Evolutionary conservation across 2,113 vertebrate species (phyloP).

Genomic region (zebrafish (Danio rerio)): DNA sequence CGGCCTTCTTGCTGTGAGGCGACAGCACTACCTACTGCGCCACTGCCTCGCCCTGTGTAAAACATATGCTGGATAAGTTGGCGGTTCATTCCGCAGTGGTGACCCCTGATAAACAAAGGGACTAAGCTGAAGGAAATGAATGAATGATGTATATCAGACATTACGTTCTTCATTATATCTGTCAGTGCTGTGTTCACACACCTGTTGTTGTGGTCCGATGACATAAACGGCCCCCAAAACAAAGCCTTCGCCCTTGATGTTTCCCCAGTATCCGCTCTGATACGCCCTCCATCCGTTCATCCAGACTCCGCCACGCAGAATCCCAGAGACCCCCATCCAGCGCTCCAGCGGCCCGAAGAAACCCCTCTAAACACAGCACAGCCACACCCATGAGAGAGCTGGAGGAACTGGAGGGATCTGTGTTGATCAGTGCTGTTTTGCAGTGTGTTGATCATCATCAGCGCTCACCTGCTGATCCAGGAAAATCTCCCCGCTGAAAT

Average conservation of each 20-base stretch:
- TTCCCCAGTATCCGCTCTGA: constrained; percentile 79
- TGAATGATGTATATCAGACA: too few relatives aligned
- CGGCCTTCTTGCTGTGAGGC: too few relatives aligned
- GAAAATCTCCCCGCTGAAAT: constrained; percentile 91
- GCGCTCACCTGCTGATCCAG: constrained; percentile 86
- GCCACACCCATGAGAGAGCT: background rate
- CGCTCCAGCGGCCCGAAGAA: constrained; percentile 82
- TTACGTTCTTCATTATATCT: too few relatives aligned
- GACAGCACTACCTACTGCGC: too few relatives aligned
- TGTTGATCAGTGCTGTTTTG: too few relatives aligned
- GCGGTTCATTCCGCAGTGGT: too few relatives aligned
- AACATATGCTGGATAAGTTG: too few relatives aligned
- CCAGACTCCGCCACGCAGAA: constrained; percentile 81
- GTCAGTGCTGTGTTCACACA: constrained; percentile 3
- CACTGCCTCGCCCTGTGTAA: too few relatives aligned
- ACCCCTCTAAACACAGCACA: constrained; percentile 68
- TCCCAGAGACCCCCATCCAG: constrained; percentile 79
- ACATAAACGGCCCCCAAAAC: constrained; percentile 86
- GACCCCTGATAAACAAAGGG: too few relatives aligned
- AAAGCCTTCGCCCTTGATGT: constrained; percentile 86
- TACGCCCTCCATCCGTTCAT: constrained; percentile 79
- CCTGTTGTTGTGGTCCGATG: constrained; percentile 66
- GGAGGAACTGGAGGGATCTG: too few relatives aligned
- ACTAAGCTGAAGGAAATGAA: too few relatives aligned
- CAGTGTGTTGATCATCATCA: too few relatives aligned